A percentile compares a stretch with the other conserved stretches of the same genome.
Conservation (phyloP, 2,797 vertebrate genomes). For the Anniella stebbinsi region DNA sequence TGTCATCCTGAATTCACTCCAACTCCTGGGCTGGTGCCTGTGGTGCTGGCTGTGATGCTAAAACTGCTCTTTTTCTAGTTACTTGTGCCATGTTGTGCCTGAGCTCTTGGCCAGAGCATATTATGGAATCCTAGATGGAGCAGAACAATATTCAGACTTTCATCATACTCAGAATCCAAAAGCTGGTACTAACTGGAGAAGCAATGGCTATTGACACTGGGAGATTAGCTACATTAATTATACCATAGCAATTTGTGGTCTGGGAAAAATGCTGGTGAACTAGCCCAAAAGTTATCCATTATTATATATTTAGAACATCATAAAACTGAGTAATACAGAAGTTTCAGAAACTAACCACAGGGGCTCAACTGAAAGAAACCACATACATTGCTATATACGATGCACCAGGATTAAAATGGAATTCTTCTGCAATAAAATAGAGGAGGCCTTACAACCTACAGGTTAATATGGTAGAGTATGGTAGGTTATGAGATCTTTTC, state of each 20-base stretch:
- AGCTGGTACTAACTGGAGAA: not conserved
- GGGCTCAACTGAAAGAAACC: not conserved
- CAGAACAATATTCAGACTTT: not conserved
- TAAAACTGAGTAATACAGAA: not conserved
- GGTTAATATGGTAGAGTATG: not conserved
- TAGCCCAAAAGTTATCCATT: not conserved
- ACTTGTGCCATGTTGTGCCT: too few species aligned
- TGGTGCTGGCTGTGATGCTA: too few species aligned
- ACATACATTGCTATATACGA: not conserved
- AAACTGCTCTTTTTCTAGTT: too few species aligned
- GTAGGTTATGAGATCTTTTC: not conserved
- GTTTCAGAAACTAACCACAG: slow-evolving; percentile 1
- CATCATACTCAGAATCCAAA: not conserved
- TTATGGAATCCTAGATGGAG: too few species aligned
- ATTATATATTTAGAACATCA: not conserved
- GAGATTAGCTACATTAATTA: not conserved
- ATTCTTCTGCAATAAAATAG: slow-evolving; percentile 44
- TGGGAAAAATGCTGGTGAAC: not conserved
- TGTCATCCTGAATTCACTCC: too few species aligned
- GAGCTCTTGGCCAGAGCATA: too few species aligned
- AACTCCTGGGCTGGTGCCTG: too few species aligned
- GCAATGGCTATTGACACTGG: not conserved
- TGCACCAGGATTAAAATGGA: not conserved
- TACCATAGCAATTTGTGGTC: not conserved
- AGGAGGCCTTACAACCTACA: slow-evolving; percentile 46